Conservation (phyloP, 2,888 invertebrate species). For the Callyntrura guangdongensis region DNA sequence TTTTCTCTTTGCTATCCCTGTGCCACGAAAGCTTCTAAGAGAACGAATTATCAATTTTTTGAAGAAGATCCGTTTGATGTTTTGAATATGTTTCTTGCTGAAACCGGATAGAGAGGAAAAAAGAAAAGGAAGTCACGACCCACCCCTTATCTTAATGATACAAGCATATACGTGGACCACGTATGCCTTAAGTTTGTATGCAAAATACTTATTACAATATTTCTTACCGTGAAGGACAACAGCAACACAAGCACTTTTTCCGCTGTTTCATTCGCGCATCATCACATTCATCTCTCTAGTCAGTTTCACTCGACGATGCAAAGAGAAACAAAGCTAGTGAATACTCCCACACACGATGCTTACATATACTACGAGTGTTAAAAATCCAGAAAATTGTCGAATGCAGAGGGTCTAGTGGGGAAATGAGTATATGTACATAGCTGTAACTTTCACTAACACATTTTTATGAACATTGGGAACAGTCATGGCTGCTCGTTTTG, state of each 20-base stretch:
- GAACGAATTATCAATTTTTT: constrained; percentile 17
- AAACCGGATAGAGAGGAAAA: constrained; percentile 21
- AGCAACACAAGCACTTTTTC: constrained; percentile 32
- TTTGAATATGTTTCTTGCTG: not conserved
- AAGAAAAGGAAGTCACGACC: constrained; percentile 42
- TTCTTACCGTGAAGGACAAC: constrained; percentile 28
- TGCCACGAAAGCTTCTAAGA: not conserved
- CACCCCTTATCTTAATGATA: constrained; percentile 64
- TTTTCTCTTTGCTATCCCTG: not conserved
- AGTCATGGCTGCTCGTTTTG: constrained; percentile 5
- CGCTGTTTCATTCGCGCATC: not conserved
- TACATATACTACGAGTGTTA: not conserved
- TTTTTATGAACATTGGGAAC: constrained; percentile 16
- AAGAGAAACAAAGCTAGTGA: constrained; percentile 13
- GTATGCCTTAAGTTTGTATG: not conserved
- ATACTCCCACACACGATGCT: not conserved
- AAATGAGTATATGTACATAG: too few relatives aligned
- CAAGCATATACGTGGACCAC: not conserved
- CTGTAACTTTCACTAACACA: constrained; percentile 29
- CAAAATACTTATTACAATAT: constrained; percentile 33
- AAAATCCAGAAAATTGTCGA: not conserved
- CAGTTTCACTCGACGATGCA: not conserved
- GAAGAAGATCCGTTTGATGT: constrained; percentile 20
- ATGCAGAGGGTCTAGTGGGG: not conserved
- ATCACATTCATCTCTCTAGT: not conserved